A percentile compares a stretch with the other conserved stretches of the same genome.
Conservation (phyloP, 2,113 vertebrate species). For the Pluvianellus socialis region DNA sequence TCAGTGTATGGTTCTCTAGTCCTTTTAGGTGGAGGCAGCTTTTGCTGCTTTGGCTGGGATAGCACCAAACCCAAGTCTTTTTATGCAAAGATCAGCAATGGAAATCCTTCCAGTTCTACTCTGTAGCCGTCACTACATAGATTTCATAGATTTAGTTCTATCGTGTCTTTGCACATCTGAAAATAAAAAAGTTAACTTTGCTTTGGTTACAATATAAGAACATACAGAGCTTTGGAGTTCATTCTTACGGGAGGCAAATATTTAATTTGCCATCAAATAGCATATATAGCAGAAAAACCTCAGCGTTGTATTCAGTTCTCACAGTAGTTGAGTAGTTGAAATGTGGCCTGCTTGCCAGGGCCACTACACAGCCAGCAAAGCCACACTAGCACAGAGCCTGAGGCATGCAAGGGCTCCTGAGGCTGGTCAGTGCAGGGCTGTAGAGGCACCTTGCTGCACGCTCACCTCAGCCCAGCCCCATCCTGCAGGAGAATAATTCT, state of each 20-base stretch:
- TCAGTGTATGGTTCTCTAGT: not conserved
- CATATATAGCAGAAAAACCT: not conserved
- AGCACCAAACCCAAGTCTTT: not conserved
- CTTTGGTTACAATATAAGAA: not conserved
- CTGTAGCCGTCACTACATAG: not conserved
- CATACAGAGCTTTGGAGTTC: not conserved
- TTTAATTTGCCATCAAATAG: not conserved
- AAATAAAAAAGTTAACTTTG: not conserved
- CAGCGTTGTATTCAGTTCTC: not conserved
- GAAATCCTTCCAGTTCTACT: not conserved
- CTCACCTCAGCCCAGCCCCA: not conserved
- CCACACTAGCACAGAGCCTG: not conserved
- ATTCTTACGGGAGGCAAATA: not conserved
- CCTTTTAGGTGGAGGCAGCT: not conserved
- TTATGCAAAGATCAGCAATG: not conserved
- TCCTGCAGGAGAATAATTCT: not conserved
- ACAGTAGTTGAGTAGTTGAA: not conserved
- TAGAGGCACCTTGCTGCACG: not conserved
- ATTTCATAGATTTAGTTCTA: not conserved
- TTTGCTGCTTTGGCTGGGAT: not conserved
- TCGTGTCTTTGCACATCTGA: not conserved
- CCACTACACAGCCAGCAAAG: not conserved
- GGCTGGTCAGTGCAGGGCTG: not conserved
- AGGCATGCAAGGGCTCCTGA: not conserved
- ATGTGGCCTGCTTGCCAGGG: not conserved